phyloP scores from a whole-genome alignment of 1,140 invertebrate species.

The Asobara japonica region DNA sequence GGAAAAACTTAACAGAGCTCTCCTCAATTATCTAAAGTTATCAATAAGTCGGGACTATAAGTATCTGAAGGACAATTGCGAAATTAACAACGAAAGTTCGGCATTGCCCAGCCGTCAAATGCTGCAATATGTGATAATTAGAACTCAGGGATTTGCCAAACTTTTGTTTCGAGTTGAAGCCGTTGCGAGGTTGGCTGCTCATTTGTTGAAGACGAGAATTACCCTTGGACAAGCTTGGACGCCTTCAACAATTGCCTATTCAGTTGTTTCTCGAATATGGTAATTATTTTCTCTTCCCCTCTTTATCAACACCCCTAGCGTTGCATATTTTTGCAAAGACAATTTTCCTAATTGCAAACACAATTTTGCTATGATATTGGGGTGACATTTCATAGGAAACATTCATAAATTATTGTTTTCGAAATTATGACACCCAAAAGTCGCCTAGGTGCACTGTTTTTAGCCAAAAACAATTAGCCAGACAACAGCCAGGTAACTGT shows the following conservation, averaged over 20 bases:
- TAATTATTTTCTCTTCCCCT: constrained; percentile 46
- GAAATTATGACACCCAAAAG: too few species aligned
- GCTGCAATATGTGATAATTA: constrained; percentile 69
- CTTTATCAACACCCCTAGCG: too few species aligned
- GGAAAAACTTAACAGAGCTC: constrained; percentile 67
- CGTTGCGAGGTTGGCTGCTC: constrained; percentile 61
- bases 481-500: too few species aligned
- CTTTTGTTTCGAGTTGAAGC: constrained; percentile 67
- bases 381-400: too few species aligned
- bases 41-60: constrained; percentile 56
- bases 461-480: too few species aligned
- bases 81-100: constrained; percentile 46
- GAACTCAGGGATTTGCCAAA: constrained; percentile 69
- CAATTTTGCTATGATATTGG: too few species aligned
- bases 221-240: constrained; percentile 68
- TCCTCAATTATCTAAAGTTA: constrained; percentile 67
- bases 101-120: constrained; percentile 69
- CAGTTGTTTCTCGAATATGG: constrained; percentile 69
- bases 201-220: constrained; percentile 68
- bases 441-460: too few species aligned
- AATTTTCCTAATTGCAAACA: too few species aligned
- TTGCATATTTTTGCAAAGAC: too few species aligned
- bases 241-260: constrained; percentile 68
- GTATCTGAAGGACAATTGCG: constrained; percentile 58
- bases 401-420: too few species aligned